Evolutionary conservation across 2,797 vertebrate genomes (phyloP).

Genomic region (Danio jaintianensis): DNA sequence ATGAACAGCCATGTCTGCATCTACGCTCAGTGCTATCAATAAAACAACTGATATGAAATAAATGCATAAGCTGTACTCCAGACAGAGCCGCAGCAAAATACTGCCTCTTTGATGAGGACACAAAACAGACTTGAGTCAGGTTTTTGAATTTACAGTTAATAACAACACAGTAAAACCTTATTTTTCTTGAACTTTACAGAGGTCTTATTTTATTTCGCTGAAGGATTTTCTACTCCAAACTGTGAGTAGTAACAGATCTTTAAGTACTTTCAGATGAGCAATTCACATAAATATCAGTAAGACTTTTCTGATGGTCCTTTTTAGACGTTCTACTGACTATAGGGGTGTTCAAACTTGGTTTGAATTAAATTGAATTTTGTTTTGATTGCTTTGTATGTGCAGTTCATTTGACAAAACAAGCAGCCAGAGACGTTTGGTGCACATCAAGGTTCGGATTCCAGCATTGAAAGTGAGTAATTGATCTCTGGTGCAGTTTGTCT

Average conservation of each 20-base stretch:
- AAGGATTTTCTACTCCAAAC: conserved; percentile 15
- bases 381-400: too few relatives aligned
- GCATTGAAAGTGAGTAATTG: too few relatives aligned
- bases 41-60: conserved; percentile 48
- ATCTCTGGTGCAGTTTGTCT: too few relatives aligned
- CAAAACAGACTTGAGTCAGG: conserved; percentile 14
- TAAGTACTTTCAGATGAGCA: conserved; percentile 35
- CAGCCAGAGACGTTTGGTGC: too few relatives aligned
- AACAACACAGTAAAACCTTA: not conserved
- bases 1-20: conserved; percentile 48
- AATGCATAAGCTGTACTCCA: conserved; percentile 39
- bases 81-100: conserved; percentile 7
- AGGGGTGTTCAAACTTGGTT: too few relatives aligned
- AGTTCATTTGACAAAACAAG: too few relatives aligned
- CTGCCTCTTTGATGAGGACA: not conserved
- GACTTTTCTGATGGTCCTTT: too few relatives aligned
- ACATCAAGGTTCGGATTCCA: too few relatives aligned
- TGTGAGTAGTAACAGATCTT: conserved; percentile 5
- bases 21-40: conserved; percentile 44
- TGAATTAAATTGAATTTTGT: too few relatives aligned
- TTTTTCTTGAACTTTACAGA: not conserved
- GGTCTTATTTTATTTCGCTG: conserved; percentile 23
- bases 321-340: too few relatives aligned
- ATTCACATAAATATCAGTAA: not conserved
- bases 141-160: conserved; percentile 21